A percentile compares a stretch with the other conserved stretches of the same genome.
Evolutionary conservation across 2,888 invertebrate species (phyloP).

Genomic region (Halictus ligatus): DNA sequence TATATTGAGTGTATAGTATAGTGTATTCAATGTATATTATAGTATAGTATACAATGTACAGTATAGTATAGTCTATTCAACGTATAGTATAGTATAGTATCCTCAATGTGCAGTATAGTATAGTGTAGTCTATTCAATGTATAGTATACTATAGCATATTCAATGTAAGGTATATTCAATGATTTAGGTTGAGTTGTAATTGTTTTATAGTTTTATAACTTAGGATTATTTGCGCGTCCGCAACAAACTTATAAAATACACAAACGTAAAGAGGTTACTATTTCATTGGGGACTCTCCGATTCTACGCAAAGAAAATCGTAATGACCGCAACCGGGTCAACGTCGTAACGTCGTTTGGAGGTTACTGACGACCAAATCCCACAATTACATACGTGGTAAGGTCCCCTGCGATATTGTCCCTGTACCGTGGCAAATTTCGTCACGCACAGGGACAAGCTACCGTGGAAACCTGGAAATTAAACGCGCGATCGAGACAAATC

Average conservation of each 20-base stretch:
- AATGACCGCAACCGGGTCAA: neutral
- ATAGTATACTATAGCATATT: no score
- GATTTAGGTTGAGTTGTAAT: neutral
- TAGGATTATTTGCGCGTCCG: neutral
- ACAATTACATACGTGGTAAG: neutral
- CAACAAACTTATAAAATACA: neutral
- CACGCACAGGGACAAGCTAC: neutral
- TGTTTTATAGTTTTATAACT: neutral
- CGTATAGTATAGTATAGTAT: no score
- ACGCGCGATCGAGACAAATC: constrained; percentile 8
- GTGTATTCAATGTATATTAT: no score
- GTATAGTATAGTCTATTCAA: no score
- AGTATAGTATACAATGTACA: no score
- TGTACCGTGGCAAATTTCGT: neutral
- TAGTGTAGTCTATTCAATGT: no score
- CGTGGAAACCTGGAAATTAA: neutral
- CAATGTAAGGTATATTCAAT: neutral
- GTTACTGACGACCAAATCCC: neutral
- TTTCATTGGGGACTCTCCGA: neutral
- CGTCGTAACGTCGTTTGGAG: neutral
- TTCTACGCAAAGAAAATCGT: neutral
- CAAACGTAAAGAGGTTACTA: neutral
- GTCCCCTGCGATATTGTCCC: neutral
- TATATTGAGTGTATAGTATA: no score
- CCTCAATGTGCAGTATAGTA: no score